Evolutionary conservation across 2,797 vertebrate species (phyloP), one percentile per base, ranked within the genome.

Genomic region (Acrocephalus scirpaceus): DNA sequence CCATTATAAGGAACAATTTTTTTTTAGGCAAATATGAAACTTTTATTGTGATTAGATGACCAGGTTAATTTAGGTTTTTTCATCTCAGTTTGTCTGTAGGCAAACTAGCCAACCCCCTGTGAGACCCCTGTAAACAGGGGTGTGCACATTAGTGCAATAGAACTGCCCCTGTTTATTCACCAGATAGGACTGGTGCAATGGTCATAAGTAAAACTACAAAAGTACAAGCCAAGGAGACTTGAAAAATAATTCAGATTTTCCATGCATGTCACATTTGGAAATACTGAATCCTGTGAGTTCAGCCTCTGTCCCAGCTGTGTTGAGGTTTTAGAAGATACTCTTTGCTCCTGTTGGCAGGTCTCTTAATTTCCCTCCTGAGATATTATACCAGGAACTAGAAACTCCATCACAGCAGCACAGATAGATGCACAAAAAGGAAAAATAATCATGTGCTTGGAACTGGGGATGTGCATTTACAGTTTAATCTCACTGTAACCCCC

Each of bases 241-340:
- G 74, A 71, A 88, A 92, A 88, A 36, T 25, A 70, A 62, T 73
- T 89, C 16, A 14, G 1, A 18, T 65, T 94, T 95, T 83, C 89
- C 86, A 36, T 72, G 38, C 72, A 7, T 71, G 42, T 86, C 62
- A 56, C 72, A 34, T 88, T 92, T 58, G 65, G 51, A 80, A 86
- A 69, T 40, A 40, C 30, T 45, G 62, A 80, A 36, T 77, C 36
- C 73, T 4, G 30, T 56, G 74, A 72, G 47, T 83, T 77, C 86
- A 88, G 53, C 67, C 65, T 15, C 81, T 71, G 72, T 90, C 75
- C 30, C 57, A 16, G 14, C 21, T 22, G 26, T 18, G 3, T 32
- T 76, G 57, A 47, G 57, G 61, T 92, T 87, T 77, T 30, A 82
- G 56, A 85, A 79, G 53, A 50, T 38, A 42, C 0, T 32, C 38